These are phyloP conservation scores for Hypomecis atomaria DNA, from an alignment of 2,888 invertebrate species.

Conservation along the genomic window DNA sequence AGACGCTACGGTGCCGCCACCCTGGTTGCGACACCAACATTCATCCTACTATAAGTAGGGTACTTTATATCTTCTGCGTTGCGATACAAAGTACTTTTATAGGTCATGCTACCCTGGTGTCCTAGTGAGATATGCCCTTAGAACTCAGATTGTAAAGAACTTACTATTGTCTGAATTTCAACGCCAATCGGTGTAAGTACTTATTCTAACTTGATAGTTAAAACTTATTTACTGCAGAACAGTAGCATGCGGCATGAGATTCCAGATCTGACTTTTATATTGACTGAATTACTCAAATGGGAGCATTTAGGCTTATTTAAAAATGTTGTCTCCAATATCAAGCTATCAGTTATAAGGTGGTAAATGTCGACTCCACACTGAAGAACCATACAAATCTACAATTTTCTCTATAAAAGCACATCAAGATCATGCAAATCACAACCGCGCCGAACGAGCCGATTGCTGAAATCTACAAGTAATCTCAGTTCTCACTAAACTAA, in stretches of 20 bases:
- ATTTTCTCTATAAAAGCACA: slow-evolving; percentile 21
- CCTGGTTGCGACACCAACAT: too few relatives aligned
- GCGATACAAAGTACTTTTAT: too few relatives aligned
- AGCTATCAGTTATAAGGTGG: neutral
- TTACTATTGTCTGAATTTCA: too few relatives aligned
- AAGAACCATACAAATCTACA: neutral
- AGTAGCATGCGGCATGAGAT: neutral
- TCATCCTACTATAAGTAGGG: too few relatives aligned
- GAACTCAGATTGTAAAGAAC: too few relatives aligned
- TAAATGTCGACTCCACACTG: neutral
- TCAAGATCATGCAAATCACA: slow-evolving; percentile 53
- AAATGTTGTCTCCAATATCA: neutral
- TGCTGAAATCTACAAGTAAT: slow-evolving; percentile 59
- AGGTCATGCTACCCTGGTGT: too few relatives aligned
- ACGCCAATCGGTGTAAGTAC: neutral
- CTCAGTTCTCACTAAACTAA: slow-evolving; percentile 64
- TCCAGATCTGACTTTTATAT: slow-evolving; percentile 1
- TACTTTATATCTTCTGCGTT: too few relatives aligned
- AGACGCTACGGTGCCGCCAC: too few relatives aligned
- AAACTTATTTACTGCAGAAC: neutral
- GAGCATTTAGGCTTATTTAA: neutral
- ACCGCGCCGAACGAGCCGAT: slow-evolving; percentile 56
- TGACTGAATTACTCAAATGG: too few relatives aligned
- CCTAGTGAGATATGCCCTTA: too few relatives aligned
- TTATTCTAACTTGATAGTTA: neutral